phyloP scores from a whole-genome alignment of 2,888 invertebrate genomes.

The Argyra leucocephala region DNA sequence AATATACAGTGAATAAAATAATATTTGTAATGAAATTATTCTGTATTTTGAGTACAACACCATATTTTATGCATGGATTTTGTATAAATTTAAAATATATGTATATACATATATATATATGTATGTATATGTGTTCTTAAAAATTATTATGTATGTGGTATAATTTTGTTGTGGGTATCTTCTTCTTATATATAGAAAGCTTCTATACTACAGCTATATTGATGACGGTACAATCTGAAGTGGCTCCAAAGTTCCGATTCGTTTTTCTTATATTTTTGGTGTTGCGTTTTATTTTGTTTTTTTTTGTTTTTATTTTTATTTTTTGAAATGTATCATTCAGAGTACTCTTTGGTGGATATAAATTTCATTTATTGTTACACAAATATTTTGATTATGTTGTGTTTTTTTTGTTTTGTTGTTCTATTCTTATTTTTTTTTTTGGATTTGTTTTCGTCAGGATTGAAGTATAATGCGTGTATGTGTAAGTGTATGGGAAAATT shows the following conservation, averaged over 20 bases:
- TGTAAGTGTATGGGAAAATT: no score
- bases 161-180: not conserved
- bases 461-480: no score
- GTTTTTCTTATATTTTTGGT: no score
- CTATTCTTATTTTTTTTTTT: no score
- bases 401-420: no score
- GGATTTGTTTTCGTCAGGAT: no score
- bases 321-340: not conserved
- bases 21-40: no score
- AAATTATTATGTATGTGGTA: not conserved
- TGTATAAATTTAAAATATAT: no score
- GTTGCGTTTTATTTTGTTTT: not conserved
- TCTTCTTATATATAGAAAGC: not conserved
- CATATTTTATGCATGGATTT: no score
- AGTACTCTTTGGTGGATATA: not conserved
- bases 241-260: constrained; percentile 3
- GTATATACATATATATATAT: not conserved
- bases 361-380: not conserved
- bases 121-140: not conserved
- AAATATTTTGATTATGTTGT: not conserved
- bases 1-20: no score
- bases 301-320: not conserved
- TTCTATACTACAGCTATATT: no score
- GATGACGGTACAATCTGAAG: not conserved
- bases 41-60: no score